These are phyloP conservation scores for Tenthredo amoena DNA, from an alignment of 2,888 invertebrate species.

Conservation along the genomic window DNA sequence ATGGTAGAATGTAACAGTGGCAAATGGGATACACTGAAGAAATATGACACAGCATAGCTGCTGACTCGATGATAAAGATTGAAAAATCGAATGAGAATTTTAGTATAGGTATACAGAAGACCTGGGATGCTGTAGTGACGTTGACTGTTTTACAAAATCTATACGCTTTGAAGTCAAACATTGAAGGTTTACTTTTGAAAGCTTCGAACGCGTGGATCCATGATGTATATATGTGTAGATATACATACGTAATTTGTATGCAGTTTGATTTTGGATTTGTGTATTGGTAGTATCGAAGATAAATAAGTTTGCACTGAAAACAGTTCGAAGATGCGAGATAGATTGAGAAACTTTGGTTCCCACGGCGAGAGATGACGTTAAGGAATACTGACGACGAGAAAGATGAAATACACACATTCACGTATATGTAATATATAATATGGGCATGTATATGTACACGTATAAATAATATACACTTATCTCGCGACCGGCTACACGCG, in stretches of 20 bases:
- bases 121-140: background rate
- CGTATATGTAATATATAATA: background rate
- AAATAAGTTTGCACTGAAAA: background rate
- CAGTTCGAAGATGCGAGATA: background rate
- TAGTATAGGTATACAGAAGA: background rate
- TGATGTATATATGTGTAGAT: background rate
- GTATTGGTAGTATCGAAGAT: background rate
- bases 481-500: background rate
- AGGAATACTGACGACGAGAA: slow-evolving; percentile 11
- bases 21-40: background rate
- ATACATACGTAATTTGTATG: background rate
- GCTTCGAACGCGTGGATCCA: background rate
- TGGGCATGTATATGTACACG: background rate
- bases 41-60: background rate
- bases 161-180: background rate
- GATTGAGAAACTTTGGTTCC: slow-evolving; percentile 54
- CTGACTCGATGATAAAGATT: background rate
- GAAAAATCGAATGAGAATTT: background rate
- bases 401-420: background rate
- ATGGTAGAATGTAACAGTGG: background rate
- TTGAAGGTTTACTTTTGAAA: background rate
- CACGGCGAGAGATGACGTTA: slow-evolving; percentile 57
- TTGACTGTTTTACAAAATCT: background rate
- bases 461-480: slow-evolving; percentile 13
- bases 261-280: background rate